These are phyloP conservation scores for Bos javanicus DNA, from an alignment of 2,113 vertebrate genomes.

Conservation along the genomic window DNA sequence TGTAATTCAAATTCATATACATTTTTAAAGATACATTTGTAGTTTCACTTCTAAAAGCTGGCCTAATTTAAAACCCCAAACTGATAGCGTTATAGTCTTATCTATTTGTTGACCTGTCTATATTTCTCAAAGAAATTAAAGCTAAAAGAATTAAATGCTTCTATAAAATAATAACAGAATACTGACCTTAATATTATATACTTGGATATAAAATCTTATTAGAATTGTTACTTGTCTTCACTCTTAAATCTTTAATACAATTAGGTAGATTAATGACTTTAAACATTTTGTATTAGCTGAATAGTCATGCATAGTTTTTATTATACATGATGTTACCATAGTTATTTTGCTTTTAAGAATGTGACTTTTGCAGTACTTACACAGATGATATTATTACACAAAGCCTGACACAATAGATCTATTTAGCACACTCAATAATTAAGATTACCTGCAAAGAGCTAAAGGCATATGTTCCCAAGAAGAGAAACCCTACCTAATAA, in stretches of 20 bases:
- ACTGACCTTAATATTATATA: neutral
- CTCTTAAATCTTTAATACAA: neutral
- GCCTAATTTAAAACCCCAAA: neutral
- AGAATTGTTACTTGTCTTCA: constrained; percentile 21
- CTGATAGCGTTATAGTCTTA: neutral
- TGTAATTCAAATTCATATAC: neutral
- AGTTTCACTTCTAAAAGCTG: neutral
- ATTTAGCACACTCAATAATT: neutral
- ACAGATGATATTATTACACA: neutral
- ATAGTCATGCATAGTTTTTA: neutral
- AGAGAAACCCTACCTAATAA: constrained; percentile 6
- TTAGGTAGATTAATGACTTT: neutral
- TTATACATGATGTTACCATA: neutral
- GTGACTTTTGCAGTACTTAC: neutral
- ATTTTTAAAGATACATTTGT: neutral
- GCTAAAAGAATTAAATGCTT: neutral
- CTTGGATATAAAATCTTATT: neutral
- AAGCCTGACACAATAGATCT: neutral
- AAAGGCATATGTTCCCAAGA: neutral
- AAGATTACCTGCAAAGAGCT: neutral
- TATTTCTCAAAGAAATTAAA: constrained; percentile 3
- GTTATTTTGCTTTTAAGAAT: constrained; percentile 18
- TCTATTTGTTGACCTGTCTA: neutral
- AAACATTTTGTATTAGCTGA: constrained; percentile 11
- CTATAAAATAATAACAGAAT: neutral